Evolutionary conservation across 2,113 vertebrate genomes (phyloP).

Genomic region (Tachycineta bicolor): DNA sequence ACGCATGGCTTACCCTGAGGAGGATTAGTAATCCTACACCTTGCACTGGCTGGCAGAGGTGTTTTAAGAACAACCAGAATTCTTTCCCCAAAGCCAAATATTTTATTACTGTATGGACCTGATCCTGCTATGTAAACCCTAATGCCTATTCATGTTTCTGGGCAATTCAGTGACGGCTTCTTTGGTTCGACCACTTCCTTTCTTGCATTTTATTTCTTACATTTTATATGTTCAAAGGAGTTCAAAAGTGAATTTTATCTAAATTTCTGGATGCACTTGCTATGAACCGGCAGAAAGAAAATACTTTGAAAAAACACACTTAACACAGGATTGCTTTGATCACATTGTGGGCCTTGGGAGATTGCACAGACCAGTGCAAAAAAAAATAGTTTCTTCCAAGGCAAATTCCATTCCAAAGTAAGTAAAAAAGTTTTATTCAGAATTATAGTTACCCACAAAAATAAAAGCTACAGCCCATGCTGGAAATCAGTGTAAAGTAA

Average conservation of each 20-base stretch:
- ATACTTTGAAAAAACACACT: neutral
- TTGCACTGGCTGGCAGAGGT: constrained; percentile 25
- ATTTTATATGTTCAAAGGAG: neutral
- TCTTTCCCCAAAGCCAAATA: neutral
- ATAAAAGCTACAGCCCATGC: neutral
- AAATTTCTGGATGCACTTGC: neutral
- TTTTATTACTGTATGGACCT: neutral
- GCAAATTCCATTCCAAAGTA: constrained; percentile 15
- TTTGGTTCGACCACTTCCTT: neutral
- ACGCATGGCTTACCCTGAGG: constrained; percentile 33
- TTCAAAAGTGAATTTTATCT: neutral
- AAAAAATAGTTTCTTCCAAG: neutral
- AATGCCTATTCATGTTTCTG: neutral
- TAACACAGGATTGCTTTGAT: neutral
- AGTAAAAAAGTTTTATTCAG: neutral
- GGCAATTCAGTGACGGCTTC: neutral
- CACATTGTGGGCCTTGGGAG: neutral
- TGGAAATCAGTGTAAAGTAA: neutral
- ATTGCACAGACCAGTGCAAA: neutral
- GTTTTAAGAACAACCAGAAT: neutral
- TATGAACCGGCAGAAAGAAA: neutral
- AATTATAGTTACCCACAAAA: neutral
- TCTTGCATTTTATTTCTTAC: neutral
- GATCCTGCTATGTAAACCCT: neutral
- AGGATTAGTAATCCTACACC: constrained; percentile 57